These are phyloP conservation scores for Aphis craccivora DNA, from an alignment of 1,140 invertebrate species.

Conservation along the genomic window DNA sequence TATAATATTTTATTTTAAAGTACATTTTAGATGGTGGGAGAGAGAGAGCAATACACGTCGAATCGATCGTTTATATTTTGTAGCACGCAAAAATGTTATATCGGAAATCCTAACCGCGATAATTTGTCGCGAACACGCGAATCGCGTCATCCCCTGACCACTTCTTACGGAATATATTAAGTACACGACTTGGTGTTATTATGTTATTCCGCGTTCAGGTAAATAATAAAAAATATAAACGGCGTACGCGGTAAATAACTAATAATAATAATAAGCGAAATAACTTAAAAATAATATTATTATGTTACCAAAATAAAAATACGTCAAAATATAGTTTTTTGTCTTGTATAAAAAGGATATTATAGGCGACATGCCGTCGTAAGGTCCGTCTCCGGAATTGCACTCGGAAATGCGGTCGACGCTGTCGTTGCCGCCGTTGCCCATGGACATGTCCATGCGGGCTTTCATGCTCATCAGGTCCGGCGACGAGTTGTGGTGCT, in stretches of 20 bases:
- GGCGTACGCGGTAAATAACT: neutral
- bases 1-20: neutral
- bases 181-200: neutral
- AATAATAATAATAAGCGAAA: neutral
- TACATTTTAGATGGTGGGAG: no score
- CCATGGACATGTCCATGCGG: slow-evolving; percentile 57
- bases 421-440: slow-evolving; percentile 67
- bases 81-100: neutral
- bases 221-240: neutral
- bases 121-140: neutral
- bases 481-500: slow-evolving; percentile 73
- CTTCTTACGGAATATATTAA: slow-evolving; percentile 54
- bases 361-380: slow-evolving; percentile 90
- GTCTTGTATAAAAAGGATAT: slow-evolving; percentile 84
- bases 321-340: neutral
- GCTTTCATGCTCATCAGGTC: slow-evolving; percentile 75
- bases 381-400: slow-evolving; percentile 86
- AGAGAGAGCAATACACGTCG: neutral
- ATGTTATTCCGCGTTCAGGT: neutral
- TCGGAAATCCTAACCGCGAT: neutral
- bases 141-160: neutral
- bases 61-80: neutral
- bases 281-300: neutral
- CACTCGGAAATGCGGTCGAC: slow-evolving; percentile 85
- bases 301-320: neutral